Evolutionary conservation across 1,140 invertebrate genomes (phyloP), one percentile per base, ranked within the genome.

Genomic region (Tetragonula clypearis): DNA sequence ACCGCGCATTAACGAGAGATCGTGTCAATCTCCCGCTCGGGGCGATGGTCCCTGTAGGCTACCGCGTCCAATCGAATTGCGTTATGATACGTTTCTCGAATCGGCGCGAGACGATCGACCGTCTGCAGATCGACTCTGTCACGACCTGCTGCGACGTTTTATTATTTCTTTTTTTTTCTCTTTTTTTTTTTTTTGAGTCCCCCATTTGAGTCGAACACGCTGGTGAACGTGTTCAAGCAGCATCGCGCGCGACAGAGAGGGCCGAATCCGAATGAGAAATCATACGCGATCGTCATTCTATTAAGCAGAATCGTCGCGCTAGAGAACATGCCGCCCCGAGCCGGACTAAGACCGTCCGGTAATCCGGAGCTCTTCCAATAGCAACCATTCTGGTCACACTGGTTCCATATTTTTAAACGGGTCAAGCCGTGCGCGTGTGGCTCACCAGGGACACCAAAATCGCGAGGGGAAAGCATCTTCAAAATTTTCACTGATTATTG

Each of bases 311-410:
- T 66, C 68, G 68, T 71, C 71, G 21, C 62, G n/a, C 35, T 65
- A 62, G 30, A 19, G 8, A 77, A 26, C 58, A 41, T 90, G 90
- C 88, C 92, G 88, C 92, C 92, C 84, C 92, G 92, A 92, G 92
- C 91, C 76, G 93, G 92, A 93, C 84, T 82, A 87, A 88, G 92
- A 94, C 91, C 92, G 92, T 92, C 94, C 93, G 94, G 93, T 91
- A 91, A 92, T 90, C 92, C 92, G 92, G 92, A 93, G 93, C 93
- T 94, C 94, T 95, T 95, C 94, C 94, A 95, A 62, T 95, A 95
- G 93, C 94, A 95, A 95, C 94, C 93, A 95, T 95, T 95, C 94
- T 94, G 94, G 94, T 95, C 94, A 95, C 94, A 94, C 94, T 95
- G 94, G 94, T 95, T 95, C 94, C 94, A 95, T 95, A 95, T 93